A percentile compares a stretch with the other conserved stretches of the same genome.
Evolutionary conservation across 64 coral and sea anemone genomes (phyloP).

Genomic region (Stichodactyla helianthus): DNA sequence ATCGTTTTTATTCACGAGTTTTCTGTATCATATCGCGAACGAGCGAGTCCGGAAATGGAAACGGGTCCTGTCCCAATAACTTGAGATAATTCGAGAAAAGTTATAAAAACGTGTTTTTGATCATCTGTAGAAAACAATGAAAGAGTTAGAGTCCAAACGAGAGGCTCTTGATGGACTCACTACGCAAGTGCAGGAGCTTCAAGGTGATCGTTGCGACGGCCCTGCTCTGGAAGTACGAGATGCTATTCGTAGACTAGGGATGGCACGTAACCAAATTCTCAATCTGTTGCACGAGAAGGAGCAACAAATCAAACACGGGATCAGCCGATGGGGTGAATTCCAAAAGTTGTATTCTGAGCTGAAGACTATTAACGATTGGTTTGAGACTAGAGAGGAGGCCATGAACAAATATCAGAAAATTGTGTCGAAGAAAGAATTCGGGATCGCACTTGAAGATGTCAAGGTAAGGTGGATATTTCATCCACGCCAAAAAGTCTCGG

Average conservation of each 20-base stretch:
- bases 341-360: slow-evolving; percentile 67
- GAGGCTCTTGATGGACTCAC: slow-evolving; percentile 43
- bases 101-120: background rate
- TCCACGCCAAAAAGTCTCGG: too few species aligned
- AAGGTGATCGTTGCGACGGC: slow-evolving; percentile 14
- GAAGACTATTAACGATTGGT: slow-evolving; percentile 79
- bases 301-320: slow-evolving; percentile 42
- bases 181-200: slow-evolving; percentile 31
- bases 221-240: slow-evolving; percentile 26
- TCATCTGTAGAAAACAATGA: slow-evolving; percentile 34
- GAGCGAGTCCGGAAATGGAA: too few species aligned
- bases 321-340: slow-evolving; percentile 78
- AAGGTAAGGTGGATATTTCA: slow-evolving; percentile 42
- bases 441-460: slow-evolving; percentile 82
- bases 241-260: slow-evolving; percentile 38
- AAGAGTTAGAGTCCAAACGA: slow-evolving; percentile 37
- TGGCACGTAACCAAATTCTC: slow-evolving; percentile 30
- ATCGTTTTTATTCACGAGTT: too few species aligned
- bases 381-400: slow-evolving; percentile 56
- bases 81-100: background rate
- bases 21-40: too few species aligned
- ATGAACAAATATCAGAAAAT: slow-evolving; percentile 74
- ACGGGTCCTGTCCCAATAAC: too few species aligned
- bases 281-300: slow-evolving; percentile 60
- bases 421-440: slow-evolving; percentile 74